These are phyloP conservation scores for Enteromius treurensis DNA, from an alignment of 2,797 vertebrate species.

Conservation along the genomic window DNA sequence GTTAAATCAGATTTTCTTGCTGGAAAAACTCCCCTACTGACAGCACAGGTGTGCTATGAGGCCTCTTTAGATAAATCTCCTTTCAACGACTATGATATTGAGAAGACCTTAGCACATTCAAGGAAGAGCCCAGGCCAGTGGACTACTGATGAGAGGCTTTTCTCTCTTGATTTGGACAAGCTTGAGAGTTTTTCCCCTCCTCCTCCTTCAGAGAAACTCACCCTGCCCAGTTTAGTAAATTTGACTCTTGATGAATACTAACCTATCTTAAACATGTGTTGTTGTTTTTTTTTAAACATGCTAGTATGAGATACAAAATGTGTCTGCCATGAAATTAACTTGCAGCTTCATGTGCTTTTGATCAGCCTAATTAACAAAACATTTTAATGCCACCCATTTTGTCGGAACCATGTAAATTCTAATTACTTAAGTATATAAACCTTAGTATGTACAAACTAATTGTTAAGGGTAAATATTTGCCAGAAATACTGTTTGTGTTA, in stretches of 20 bases:
- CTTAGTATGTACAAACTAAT: slow-evolving; percentile 5
- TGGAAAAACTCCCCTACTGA: neutral
- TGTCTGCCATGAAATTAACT: neutral
- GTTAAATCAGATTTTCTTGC: slow-evolving; percentile 41
- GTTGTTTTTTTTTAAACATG: neutral
- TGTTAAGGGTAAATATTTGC: neutral
- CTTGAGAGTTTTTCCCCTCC: slow-evolving; percentile 65
- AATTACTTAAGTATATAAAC: neutral
- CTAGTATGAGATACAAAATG: neutral
- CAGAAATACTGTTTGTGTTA: neutral
- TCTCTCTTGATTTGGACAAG: slow-evolving; percentile 76
- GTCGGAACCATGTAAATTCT: neutral
- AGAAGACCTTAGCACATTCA: slow-evolving; percentile 19
- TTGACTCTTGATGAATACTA: slow-evolving; percentile 77
- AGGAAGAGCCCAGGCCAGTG: slow-evolving; percentile 32
- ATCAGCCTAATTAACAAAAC: neutral
- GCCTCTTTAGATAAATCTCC: slow-evolving; percentile 35
- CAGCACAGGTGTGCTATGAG: neutral
- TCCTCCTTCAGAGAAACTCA: slow-evolving; percentile 61
- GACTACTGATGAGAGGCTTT: slow-evolving; percentile 60
- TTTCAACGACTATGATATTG: slow-evolving; percentile 23
- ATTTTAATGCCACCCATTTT: neutral
- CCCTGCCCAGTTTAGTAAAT: slow-evolving; percentile 73
- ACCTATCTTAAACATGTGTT: slow-evolving; percentile 25
- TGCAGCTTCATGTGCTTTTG: neutral